These are phyloP conservation scores for Mya arenaria DNA, from an alignment of 1,140 invertebrate genomes.

Conservation along the genomic window DNA sequence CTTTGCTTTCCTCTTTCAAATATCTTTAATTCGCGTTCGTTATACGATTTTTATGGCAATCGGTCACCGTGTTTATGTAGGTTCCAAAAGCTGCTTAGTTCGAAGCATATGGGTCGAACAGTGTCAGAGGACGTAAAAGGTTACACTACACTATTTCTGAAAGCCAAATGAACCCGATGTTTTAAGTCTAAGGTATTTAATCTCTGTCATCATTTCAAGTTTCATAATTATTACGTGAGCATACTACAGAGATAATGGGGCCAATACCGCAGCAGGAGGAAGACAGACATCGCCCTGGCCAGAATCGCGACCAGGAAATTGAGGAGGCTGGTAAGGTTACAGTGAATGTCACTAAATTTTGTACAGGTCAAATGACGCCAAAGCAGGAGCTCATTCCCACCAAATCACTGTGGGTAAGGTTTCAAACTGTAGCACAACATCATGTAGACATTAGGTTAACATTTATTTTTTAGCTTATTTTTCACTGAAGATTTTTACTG, in stretches of 20 bases:
- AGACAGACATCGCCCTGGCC: conserved; percentile 28
- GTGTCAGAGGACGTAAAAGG: too few species aligned
- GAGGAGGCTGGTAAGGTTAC: conserved; percentile 28
- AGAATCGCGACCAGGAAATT: conserved; percentile 20
- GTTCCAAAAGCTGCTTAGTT: too few species aligned
- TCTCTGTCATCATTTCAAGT: too few species aligned
- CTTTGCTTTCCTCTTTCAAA: too few species aligned
- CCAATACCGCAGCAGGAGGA: conserved; percentile 46
- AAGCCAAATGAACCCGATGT: too few species aligned
- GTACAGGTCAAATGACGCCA: neutral
- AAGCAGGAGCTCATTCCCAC: neutral
- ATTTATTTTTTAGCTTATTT: neutral
- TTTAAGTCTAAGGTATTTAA: too few species aligned
- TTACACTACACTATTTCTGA: too few species aligned
- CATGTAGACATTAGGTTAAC: neutral
- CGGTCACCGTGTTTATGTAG: too few species aligned
- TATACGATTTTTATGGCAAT: too few species aligned
- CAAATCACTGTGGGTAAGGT: neutral
- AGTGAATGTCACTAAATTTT: neutral
- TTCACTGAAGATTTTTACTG: neutral
- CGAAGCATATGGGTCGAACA: too few species aligned
- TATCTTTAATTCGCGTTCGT: too few species aligned
- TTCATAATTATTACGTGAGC: too few species aligned
- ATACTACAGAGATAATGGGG: conserved; percentile 29
- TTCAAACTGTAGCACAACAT: neutral